Evolutionary conservation across 2,888 invertebrate genomes (phyloP).

Genomic region (Gisinianus flammeolus): DNA sequence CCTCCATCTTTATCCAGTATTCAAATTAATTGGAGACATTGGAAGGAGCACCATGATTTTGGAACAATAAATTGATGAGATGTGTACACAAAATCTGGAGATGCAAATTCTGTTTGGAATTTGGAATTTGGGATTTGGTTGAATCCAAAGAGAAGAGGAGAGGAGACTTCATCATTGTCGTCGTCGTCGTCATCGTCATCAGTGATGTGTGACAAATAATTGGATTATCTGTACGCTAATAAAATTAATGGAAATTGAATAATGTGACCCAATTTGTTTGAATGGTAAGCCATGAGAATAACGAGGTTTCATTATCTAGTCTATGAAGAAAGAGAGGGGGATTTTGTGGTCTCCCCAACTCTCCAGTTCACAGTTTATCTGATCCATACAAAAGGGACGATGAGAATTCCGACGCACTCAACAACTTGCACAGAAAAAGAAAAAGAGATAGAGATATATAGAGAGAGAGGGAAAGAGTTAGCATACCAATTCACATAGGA

Average conservation of each 20-base stretch:
- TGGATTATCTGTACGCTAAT: background rate
- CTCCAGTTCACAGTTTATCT: background rate
- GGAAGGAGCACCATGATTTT: no score
- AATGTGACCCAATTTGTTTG: background rate
- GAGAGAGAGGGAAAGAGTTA: background rate
- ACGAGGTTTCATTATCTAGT: background rate
- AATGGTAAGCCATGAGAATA: background rate
- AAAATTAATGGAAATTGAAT: slow-evolving; percentile 9
- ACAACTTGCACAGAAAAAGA: no score
- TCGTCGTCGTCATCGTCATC: no score
- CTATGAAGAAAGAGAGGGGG: background rate
- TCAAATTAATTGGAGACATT: no score
- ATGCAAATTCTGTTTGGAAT: no score
- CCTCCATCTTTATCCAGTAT: no score
- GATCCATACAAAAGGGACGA: background rate
- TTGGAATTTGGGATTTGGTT: no score
- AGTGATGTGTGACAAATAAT: background rate
- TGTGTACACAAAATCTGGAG: no score
- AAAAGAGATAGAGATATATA: background rate
- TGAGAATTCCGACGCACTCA: no score
- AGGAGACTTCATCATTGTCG: no score
- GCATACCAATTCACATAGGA: background rate
- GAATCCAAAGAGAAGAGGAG: no score
- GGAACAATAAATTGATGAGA: no score
- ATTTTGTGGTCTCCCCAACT: background rate